Evolutionary conservation across 2,113 vertebrate species (phyloP).

Genomic region (Leptobrachium ailaonicum): DNA sequence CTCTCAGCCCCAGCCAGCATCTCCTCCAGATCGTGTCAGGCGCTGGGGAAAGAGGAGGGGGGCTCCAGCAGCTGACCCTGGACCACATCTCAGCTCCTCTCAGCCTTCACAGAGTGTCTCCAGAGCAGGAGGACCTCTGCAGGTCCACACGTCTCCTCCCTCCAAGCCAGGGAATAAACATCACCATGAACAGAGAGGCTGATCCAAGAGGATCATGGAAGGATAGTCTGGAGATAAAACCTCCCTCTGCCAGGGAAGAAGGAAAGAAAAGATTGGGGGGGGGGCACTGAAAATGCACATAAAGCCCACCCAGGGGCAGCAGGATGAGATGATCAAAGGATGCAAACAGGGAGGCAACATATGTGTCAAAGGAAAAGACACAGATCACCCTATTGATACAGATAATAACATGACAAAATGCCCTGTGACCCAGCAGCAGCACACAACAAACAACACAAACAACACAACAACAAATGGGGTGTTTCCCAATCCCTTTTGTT

Average conservation of each 20-base stretch:
- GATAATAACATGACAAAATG: too few relatives aligned
- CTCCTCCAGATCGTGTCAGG: conserved; percentile 21
- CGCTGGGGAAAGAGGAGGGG: conserved; percentile 20
- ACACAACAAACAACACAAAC: too few relatives aligned
- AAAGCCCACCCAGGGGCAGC: neutral
- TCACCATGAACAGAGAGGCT: neutral
- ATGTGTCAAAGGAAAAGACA: too few relatives aligned
- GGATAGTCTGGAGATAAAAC: neutral
- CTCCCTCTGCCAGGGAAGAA: conserved; percentile 2
- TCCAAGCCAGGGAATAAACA: neutral
- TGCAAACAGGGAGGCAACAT: too few relatives aligned
- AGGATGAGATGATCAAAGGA: too few relatives aligned
- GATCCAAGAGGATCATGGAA: conserved; percentile 6
- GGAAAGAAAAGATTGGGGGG: neutral
- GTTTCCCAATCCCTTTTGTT: too few relatives aligned
- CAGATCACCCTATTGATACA: too few relatives aligned
- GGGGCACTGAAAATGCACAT: neutral
- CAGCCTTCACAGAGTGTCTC: conserved; percentile 1
- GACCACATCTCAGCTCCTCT: conserved; percentile 32
- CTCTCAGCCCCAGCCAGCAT: conserved; percentile 22
- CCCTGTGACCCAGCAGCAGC: too few relatives aligned
- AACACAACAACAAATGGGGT: too few relatives aligned
- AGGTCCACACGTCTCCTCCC: neutral
- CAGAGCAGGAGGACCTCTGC: neutral
- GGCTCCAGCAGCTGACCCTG: conserved; percentile 14